Evolutionary conservation across 1,140 invertebrate species (phyloP).

Genomic region (Oncopodura yosiiana): DNA sequence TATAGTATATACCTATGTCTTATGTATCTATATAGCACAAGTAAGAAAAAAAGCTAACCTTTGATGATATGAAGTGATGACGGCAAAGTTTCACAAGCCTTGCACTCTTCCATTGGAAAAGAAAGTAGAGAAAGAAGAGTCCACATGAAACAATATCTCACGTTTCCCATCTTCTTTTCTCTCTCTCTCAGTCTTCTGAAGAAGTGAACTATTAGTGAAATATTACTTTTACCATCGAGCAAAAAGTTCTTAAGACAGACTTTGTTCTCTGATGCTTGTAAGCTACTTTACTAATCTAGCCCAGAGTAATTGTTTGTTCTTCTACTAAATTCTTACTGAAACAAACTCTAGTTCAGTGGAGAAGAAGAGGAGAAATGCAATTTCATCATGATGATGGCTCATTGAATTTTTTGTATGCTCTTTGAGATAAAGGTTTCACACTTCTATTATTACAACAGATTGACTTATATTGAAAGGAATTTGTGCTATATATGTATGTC

Average conservation of each 20-base stretch:
- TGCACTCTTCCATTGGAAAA: conserved; percentile 39
- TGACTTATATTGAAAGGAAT: no score
- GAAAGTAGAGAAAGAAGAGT: conserved; percentile 6
- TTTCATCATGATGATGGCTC: neutral
- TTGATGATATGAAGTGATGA: conserved; percentile 70
- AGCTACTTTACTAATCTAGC: neutral
- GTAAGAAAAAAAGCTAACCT: conserved; percentile 43
- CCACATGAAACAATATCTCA: neutral
- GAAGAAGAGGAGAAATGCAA: neutral
- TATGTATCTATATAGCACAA: no score
- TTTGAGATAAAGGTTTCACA: no score
- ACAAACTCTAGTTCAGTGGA: neutral
- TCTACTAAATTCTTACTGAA: neutral
- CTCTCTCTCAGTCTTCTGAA: neutral
- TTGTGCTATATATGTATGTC: no score
- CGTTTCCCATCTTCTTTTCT: conserved; percentile 4
- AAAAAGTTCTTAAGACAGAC: neutral
- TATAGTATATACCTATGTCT: neutral
- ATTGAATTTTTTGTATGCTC: no score
- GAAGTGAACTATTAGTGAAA: no score
- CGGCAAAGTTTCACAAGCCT: conserved; percentile 65
- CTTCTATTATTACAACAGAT: no score
- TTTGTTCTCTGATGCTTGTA: neutral
- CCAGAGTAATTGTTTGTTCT: neutral
- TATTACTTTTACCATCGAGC: no score